These are phyloP conservation scores for Alauda arvensis DNA, from an alignment of 2,797 vertebrate species.

Conservation along the genomic window DNA sequence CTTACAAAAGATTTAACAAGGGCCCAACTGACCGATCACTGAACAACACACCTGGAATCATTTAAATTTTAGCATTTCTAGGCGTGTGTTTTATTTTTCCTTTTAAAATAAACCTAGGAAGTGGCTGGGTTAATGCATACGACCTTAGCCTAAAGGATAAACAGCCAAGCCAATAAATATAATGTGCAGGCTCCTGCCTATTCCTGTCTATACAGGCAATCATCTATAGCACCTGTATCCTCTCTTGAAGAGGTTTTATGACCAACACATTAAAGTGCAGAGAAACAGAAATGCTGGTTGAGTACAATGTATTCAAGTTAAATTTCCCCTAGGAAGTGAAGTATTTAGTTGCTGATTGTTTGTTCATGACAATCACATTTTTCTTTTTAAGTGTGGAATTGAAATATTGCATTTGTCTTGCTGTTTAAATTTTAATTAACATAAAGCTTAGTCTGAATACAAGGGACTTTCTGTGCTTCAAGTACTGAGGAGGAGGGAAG, in stretches of 20 bases:
- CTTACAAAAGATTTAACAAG: neutral
- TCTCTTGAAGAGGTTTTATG: constrained; percentile 23
- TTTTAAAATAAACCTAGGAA: constrained; percentile 46
- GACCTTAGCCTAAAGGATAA: constrained; percentile 53
- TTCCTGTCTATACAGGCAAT: constrained; percentile 10
- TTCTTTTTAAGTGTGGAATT: neutral
- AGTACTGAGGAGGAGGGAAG: neutral
- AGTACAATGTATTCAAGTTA: neutral
- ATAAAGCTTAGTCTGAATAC: neutral
- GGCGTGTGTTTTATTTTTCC: constrained; percentile 27
- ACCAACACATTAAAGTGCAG: neutral
- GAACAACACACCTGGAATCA: constrained; percentile 25
- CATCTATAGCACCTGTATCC: constrained; percentile 14
- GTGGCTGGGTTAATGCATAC: constrained; percentile 12
- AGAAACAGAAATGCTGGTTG: constrained; percentile 7
- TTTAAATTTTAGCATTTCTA: constrained; percentile 31
- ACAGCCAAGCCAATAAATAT: constrained; percentile 21
- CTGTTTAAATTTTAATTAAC: neutral
- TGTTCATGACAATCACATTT: neutral
- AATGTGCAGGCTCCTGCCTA: constrained; percentile 6
- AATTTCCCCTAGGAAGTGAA: neutral
- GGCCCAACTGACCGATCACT: neutral
- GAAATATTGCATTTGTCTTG: neutral
- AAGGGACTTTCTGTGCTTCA: neutral
- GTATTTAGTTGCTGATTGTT: neutral